Percentiles rank a stretch among this genome's conserved stretches.
Conservation (phyloP, 2,888 invertebrate genomes). For the Trachelus troglodyta region DNA sequence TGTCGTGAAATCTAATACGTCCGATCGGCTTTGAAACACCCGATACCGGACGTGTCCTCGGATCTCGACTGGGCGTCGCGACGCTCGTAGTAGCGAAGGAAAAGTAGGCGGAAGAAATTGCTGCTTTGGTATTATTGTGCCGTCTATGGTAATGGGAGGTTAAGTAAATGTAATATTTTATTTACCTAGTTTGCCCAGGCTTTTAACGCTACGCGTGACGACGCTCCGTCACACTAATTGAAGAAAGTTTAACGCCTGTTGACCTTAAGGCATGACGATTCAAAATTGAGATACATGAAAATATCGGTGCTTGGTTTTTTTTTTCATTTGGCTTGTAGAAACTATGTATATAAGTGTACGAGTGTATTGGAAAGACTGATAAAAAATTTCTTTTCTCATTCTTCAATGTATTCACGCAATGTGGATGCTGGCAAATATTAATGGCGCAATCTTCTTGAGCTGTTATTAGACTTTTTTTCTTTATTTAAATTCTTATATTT, state of each 20-base stretch:
- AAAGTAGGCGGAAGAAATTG: slow-evolving; percentile 10
- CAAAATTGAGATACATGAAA: neutral
- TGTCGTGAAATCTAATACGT: neutral
- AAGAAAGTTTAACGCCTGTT: slow-evolving; percentile 1
- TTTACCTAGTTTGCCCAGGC: neutral
- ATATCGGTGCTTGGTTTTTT: neutral
- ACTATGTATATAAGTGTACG: too few relatives aligned
- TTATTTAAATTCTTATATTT: neutral
- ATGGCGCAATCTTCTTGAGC: neutral
- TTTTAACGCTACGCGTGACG: neutral
- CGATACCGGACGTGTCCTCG: neutral
- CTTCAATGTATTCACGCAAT: neutral
- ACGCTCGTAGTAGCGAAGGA: neutral
- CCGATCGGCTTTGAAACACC: neutral
- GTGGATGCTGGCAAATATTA: neutral
- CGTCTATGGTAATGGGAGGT: neutral
- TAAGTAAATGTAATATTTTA: neutral
- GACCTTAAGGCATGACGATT: neutral
- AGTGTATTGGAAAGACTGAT: too few relatives aligned
- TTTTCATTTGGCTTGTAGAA: too few relatives aligned
- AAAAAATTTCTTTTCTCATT: neutral
- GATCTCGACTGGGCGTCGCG: neutral
- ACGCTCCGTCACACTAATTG: neutral
- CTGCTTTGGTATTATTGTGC: neutral
- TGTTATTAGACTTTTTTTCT: neutral